phyloP scores from a whole-genome alignment of 92 coral and sea anemone species.

The Parazoanthus atlanticus region DNA sequence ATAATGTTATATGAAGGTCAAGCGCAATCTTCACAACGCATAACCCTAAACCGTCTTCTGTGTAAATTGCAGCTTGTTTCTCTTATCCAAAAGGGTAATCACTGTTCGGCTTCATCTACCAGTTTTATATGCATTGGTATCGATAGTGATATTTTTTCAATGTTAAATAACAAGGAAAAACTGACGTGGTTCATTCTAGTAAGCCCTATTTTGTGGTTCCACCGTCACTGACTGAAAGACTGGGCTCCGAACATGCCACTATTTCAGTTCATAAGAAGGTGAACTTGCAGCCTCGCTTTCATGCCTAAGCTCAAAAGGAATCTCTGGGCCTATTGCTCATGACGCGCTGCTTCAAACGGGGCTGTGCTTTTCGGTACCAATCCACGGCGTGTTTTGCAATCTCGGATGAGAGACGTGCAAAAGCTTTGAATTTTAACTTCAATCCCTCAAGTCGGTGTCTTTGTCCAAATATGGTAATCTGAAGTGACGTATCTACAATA shows the following conservation, averaged over 20 bases:
- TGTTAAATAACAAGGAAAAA: not conserved
- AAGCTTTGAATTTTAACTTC: constrained; percentile 75
- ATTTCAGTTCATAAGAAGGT: not conserved
- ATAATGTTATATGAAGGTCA: too few relatives aligned
- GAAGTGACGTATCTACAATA: constrained; percentile 80
- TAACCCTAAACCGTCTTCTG: not conserved
- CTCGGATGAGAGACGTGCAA: constrained; percentile 86
- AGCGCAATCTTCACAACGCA: too few relatives aligned
- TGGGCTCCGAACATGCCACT: not conserved
- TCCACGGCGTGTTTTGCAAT: constrained; percentile 91
- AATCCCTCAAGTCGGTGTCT: constrained; percentile 78
- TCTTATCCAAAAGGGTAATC: not conserved
- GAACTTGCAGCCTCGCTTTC: not conserved
- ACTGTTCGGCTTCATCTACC: not conserved
- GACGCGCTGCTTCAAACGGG: not conserved
- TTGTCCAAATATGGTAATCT: constrained; percentile 94
- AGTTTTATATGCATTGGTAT: not conserved
- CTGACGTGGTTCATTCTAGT: not conserved
- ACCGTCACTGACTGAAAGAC: not conserved
- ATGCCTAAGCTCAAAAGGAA: constrained; percentile 18
- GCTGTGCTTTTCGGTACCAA: constrained; percentile 78
- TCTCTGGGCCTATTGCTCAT: constrained; percentile 52
- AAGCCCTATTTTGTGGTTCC: not conserved
- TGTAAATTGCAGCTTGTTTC: not conserved
- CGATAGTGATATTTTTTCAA: not conserved